Base-by-base conservation (phyloP, 2,888 invertebrate genomes). In the Andrena bicolor region DNA sequence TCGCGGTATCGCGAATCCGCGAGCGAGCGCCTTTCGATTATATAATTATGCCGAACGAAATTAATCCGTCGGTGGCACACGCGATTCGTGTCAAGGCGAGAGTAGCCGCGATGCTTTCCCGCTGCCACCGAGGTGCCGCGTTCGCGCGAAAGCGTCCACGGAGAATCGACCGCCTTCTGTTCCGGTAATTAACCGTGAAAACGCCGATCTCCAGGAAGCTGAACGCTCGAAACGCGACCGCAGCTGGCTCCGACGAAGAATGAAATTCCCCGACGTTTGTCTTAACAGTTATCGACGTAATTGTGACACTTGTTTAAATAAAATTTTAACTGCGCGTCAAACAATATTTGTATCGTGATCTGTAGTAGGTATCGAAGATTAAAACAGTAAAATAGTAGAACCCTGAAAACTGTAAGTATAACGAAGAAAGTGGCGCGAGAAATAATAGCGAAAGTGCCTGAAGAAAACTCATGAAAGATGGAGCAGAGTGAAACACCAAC, bases 31-130 rank as follows among this genome's bases (percentile, higher is more conserved):
- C 85, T 88, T 89, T 88, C 74, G 88, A 87, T 91, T 92, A 91
- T 88, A 88, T 89, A 91, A 92, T 91, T 91, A 90, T 73, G 65
- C 86, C 82, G 86, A 89, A 90, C 92, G 89, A 92, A 92, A 91
- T 92, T 91, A 91, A 92, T 91, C 90, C 89, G 85, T 82, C 90
- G 23, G 90, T 86, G 89, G 72, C 86, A 73, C 82, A 88, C 80
- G 83, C 86, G 85, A 92, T 92, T 90, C 86, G 90, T 92, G 92
- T 92, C 92, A 92, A 91, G 92, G 92, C 89, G 80, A 91, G 80
- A 82, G 74, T 72, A 49, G 76, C 74, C 75, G 60, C 80, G 68
- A 68, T 79, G 73, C 74, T 88, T 87, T 87, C 81, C 82, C 80
- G 68, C 23, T 41, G 53, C 63, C 58, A 76, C 61, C 71, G 74